Percentiles rank a stretch among this genome's conserved stretches.
These are phyloP conservation scores for Planococcus citri DNA, from an alignment of 1,140 invertebrate genomes.

Conservation along the genomic window DNA sequence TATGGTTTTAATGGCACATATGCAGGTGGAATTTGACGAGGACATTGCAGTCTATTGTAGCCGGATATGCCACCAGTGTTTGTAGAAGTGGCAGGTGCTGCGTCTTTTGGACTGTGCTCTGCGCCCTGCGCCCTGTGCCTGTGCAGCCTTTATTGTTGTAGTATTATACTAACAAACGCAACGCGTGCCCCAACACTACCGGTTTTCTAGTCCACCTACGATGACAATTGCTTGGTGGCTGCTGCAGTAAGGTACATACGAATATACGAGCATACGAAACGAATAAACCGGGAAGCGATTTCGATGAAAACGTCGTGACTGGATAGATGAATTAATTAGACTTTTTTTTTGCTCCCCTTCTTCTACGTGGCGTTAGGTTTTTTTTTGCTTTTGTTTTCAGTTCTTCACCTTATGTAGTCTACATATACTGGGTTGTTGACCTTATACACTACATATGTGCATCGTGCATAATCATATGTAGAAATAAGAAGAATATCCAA, in stretches of 20 bases:
- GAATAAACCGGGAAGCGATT: too few species aligned
- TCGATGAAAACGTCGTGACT: not conserved
- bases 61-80: slow-evolving; percentile 5
- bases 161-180: too few species aligned
- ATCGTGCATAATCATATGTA: too few species aligned
- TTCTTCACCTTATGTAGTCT: not conserved
- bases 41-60: slow-evolving; percentile 6
- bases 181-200: not conserved
- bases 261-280: too few species aligned
- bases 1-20: not conserved
- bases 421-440: not conserved
- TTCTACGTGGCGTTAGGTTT: too few species aligned
- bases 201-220: not conserved
- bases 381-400: too few species aligned
- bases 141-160: not conserved
- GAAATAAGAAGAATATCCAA: too few species aligned
- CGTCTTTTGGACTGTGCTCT: not conserved
- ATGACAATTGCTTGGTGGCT: not conserved
- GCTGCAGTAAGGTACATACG: too few species aligned
- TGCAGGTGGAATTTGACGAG: slow-evolving; percentile 1
- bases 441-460: too few species aligned
- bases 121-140: too few species aligned
- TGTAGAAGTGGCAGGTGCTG: not conserved
- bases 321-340: not conserved
- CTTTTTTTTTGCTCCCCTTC: too few species aligned